These are phyloP conservation scores for Dolichotis patagonum DNA, from an alignment of 2,113 vertebrate genomes.

Conservation along the genomic window DNA sequence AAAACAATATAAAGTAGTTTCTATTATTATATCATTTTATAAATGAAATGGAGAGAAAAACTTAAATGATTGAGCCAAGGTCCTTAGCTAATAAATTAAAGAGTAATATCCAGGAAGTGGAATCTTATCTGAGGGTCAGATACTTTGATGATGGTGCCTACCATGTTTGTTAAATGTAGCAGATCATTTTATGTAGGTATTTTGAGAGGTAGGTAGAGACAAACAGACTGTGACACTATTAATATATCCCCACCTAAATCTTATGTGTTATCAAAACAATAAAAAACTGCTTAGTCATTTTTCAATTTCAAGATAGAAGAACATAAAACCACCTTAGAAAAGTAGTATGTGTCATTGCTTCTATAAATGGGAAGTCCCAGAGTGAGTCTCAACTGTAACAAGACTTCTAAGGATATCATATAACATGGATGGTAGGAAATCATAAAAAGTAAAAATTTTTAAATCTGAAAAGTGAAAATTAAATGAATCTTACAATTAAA, in stretches of 20 bases:
- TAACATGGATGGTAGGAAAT: not conserved
- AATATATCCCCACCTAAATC: not conserved
- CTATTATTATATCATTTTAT: not conserved
- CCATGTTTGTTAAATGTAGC: not conserved
- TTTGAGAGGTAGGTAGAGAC: slow-evolving; percentile 1
- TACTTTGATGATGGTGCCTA: not conserved
- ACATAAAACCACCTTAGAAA: not conserved
- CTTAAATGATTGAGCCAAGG: not conserved
- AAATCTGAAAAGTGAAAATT: not conserved
- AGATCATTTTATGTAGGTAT: not conserved
- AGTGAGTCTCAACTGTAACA: not conserved
- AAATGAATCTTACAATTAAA: not conserved
- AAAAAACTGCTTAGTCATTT: not conserved
- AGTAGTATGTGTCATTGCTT: not conserved
- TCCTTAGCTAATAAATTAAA: not conserved
- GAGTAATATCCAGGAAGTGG: not conserved
- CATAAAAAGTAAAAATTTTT: not conserved
- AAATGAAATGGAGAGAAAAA: slow-evolving; percentile 14
- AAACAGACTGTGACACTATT: not conserved
- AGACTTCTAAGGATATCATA: not conserved
- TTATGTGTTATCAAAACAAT: not conserved
- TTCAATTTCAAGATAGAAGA: not conserved
- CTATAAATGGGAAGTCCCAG: not conserved
- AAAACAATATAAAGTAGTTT: not conserved
- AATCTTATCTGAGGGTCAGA: not conserved